Conservation (phyloP, 2,888 invertebrate species). For the Pasiphila rectangulata region DNA sequence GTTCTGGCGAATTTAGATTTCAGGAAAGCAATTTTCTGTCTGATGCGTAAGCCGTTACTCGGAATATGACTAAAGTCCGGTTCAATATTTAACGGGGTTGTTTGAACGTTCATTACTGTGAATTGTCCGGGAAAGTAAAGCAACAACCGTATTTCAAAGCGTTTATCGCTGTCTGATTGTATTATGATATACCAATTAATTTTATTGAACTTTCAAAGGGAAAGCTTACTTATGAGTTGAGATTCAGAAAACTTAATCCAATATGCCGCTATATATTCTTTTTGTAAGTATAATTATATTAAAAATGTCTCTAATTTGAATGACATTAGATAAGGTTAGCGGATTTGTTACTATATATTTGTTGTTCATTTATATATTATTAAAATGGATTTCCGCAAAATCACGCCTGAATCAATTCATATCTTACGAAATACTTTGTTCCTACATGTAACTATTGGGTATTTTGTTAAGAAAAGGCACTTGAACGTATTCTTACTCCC, state of each 20-base stretch:
- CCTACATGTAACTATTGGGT: too few species aligned
- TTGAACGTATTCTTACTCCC: too few species aligned
- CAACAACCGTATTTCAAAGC: neutral
- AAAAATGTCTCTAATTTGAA: too few species aligned
- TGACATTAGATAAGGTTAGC: too few species aligned
- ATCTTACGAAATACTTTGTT: too few species aligned
- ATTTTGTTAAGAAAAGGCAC: too few species aligned
- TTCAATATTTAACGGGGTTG: slow-evolving; percentile 19
- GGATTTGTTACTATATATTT: too few species aligned
- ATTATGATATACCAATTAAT: neutral
- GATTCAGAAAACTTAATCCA: neutral
- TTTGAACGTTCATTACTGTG: slow-evolving; percentile 17
- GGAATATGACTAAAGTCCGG: slow-evolving; percentile 30
- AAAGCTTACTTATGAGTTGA: neutral
- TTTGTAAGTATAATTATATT: too few species aligned
- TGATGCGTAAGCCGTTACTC: slow-evolving; percentile 29
- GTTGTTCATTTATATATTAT: too few species aligned
- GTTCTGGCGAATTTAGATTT: slow-evolving; percentile 17
- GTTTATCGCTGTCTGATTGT: neutral
- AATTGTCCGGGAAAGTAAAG: slow-evolving; percentile 10
- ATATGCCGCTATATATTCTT: too few species aligned
- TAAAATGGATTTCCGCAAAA: too few species aligned
- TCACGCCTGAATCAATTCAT: too few species aligned
- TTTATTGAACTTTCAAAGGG: neutral
- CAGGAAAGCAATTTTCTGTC: slow-evolving; percentile 26